Conservation (phyloP, 2,888 invertebrate genomes). For the Vannuccia rotundouncinata region DNA sequence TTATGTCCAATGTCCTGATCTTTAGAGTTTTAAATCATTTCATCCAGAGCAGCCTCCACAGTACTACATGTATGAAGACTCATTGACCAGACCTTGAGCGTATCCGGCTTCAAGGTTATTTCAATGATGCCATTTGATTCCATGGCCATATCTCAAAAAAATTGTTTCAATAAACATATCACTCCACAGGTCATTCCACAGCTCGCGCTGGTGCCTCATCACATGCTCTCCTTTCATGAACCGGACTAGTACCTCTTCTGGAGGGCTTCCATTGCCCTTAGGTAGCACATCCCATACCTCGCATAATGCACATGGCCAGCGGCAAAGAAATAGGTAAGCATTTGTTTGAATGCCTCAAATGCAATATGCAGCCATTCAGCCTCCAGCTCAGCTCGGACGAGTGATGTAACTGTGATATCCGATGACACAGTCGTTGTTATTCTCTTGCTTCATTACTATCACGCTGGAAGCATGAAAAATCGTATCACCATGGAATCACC, state of each 20-base stretch:
- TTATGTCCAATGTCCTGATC: constrained; percentile 16
- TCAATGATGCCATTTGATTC: constrained; percentile 6
- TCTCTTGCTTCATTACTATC: too few species aligned
- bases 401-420: too few species aligned
- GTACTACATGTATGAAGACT: constrained; percentile 26
- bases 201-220: constrained; percentile 12
- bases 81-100: constrained; percentile 13
- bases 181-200: constrained; percentile 21
- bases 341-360: not conserved
- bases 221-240: constrained; percentile 24
- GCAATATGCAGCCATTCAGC: not conserved
- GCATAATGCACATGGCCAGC: constrained; percentile 2
- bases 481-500: too few species aligned
- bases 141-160: constrained; percentile 26
- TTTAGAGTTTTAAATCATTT: constrained; percentile 10
- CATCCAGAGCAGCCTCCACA: constrained; percentile 26
- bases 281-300: constrained; percentile 23
- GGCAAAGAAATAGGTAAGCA: not conserved
- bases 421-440: too few species aligned
- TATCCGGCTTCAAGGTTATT: constrained; percentile 26
- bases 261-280: constrained; percentile 26
- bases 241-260: constrained; percentile 26
- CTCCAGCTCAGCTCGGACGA: not conserved
- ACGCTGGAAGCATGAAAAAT: too few species aligned
- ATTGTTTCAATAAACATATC: constrained; percentile 21